Conservation (phyloP, 2,113 vertebrate genomes). For the Rhizomys pruinosus region DNA sequence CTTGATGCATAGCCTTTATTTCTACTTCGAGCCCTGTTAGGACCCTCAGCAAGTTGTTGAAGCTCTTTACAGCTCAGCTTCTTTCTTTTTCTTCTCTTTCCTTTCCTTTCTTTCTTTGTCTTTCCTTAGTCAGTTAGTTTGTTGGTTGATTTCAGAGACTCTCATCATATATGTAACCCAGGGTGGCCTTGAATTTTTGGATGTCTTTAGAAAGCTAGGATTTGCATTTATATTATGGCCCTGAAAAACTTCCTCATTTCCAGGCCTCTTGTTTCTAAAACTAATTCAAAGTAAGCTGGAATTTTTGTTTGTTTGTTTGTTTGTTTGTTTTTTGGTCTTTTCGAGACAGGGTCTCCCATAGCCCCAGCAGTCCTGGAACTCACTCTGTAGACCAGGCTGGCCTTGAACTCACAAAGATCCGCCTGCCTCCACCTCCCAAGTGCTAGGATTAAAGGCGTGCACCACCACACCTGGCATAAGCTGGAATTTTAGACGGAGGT, state of each 20-base stretch:
- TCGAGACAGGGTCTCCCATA: too few species aligned
- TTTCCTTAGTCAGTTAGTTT: neutral
- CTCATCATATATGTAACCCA: neutral
- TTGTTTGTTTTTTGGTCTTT: too few species aligned
- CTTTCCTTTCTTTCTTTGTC: neutral
- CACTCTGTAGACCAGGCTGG: too few species aligned
- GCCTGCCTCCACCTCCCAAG: too few species aligned
- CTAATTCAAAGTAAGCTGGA: constrained; percentile 26
- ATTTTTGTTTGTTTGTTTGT: too few species aligned
- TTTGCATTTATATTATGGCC: constrained; percentile 52
- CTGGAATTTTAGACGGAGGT: neutral
- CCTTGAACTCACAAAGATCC: too few species aligned
- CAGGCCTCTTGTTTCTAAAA: constrained; percentile 2
- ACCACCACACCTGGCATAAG: too few species aligned
- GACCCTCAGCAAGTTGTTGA: neutral
- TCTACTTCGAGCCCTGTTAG: neutral
- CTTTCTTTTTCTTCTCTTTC: neutral
- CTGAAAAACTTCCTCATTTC: constrained; percentile 4
- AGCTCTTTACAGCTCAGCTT: neutral
- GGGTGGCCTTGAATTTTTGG: neutral
- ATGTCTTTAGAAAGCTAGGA: constrained; percentile 1
- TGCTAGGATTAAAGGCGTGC: too few species aligned
- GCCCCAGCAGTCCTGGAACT: too few species aligned
- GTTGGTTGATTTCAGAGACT: neutral
- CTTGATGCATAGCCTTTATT: neutral